A percentile compares a stretch with the other conserved stretches of the same genome.
These are phyloP conservation scores for Temnopleurus reevesii DNA, from an alignment of 53 echinoderm and acorn worm species.

Conservation along the genomic window DNA sequence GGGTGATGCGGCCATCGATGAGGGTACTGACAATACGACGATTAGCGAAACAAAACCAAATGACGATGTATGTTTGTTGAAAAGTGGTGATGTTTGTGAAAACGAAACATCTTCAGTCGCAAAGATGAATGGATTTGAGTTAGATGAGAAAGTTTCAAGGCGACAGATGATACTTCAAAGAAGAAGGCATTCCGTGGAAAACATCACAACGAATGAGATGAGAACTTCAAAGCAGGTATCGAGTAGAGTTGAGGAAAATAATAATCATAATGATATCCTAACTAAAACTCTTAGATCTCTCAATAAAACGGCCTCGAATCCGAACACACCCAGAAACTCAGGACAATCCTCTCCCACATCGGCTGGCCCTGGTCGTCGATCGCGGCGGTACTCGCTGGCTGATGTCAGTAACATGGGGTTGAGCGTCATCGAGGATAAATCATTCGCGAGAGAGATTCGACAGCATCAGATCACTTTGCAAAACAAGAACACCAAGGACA, in stretches of 20 bases:
- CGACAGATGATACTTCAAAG: neutral
- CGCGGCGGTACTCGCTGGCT: conserved; percentile 40
- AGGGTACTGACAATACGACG: neutral
- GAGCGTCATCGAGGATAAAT: conserved; percentile 43
- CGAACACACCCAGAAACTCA: neutral
- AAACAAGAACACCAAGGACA: neutral
- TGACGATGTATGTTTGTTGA: neutral
- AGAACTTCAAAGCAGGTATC: neutral
- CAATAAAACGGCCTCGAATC: no score
- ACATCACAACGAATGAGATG: neutral
- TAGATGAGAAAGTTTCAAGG: neutral
- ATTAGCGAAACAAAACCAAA: neutral
- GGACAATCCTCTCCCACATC: neutral
- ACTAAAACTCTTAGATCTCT: neutral
- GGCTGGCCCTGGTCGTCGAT: neutral
- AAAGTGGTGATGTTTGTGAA: neutral
- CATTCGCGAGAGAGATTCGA: conserved; percentile 62
- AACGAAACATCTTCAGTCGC: neutral
- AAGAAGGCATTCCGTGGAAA: neutral
- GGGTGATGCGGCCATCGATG: neutral
- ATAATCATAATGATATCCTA: neutral
- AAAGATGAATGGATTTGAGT: neutral
- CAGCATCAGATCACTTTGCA: conserved; percentile 49
- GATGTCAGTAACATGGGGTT: conserved; percentile 46
- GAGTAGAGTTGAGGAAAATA: neutral